Evolutionary conservation across 92 coral and sea anemone species (phyloP), one percentile per base, ranked within the genome.

Genomic region (Anthopleura xanthogrammica): DNA sequence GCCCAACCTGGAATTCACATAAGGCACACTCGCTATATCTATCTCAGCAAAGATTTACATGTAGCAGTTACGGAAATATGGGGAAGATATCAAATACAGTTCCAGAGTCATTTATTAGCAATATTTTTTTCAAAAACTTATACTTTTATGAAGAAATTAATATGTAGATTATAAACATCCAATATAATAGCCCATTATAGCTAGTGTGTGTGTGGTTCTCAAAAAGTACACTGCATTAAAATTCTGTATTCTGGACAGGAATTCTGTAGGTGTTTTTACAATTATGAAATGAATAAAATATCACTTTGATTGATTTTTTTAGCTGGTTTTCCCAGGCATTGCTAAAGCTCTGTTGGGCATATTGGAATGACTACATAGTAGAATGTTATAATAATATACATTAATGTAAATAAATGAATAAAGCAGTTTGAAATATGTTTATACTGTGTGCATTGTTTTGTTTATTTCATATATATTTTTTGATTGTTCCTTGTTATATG

Each of bases 361-460:
- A 55, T 77, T 52, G 65, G 11, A 60, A 77, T 77, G 65, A 22
- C 24, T 52, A 50, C 42, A 56, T 79, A 79, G 65, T 80, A 36
- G 23, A 64, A 81, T 81, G 71, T 81, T 81, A 68, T 81, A 81
- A 80, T 11, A 14, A 41, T 8, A 36, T n/a, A 23, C 1, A 29
- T 29, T 48, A 50, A 70, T 81, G 84, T 81, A 81, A 81, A 81
- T 81, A 81, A 68, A 81, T 14, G 19, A 41, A 66, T 81, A 40
- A 48, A 43, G 11, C 23, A 65, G 54, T 43, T 42, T 36, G 12
- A 80, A 12, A 5, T 20, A 36, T 46, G 50, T 46, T 43, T 43
- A 43, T 56, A 20, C 23, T 41, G 40, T 2, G 24, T 55, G 65
- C 10, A 29, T 70, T 62, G 70, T 58, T 2, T 60, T 57, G 36